Base-by-base conservation (phyloP, 2,113 vertebrate genomes). In the Salvelinus alpinus region DNA sequence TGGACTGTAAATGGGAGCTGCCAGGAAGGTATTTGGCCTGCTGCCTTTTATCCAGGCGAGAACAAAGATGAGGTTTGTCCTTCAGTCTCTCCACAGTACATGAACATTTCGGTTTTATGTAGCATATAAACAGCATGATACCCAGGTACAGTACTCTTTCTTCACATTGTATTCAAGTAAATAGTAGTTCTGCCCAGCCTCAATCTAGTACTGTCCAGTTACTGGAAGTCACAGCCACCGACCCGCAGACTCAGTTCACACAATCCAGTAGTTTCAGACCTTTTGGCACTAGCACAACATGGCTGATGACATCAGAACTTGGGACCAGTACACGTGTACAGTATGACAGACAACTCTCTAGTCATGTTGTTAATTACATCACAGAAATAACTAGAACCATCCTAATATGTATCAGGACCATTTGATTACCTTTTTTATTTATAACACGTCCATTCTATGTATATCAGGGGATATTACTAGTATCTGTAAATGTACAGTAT, bases 261-360 rank as follows among this genome's bases (percentile, higher is more conserved):
- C 12, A 24, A 68, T 60, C 38, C 64, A 65, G 60, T 20, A 76
- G 72, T 74, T 54, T 54, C 65, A 62, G 44, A 89, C 83, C 68
- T 78, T 92, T 92, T 93, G 92, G 91, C 91, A 92, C 87, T 80
- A 84, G 79, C 74, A 89, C 71, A 88, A 84, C 44, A 74, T 62
- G 77, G 82, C 86, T 84, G 86, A 82, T 88, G 82, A 83, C 25
- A 18, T 75, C 66, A 14, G 62, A 59, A 25, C 60, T 18, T 69
- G 18, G 66, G 14, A 68, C 66, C 66, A 12, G 8, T 22, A 62
- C 66, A 38, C 29, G 4, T 54, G 51, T 54, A 54, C 51, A 54
- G 16, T 20, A 8, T 20, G 31, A 38, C 31, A 68, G 16, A 18
- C 31, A 62, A 9, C 20, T 62, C n/a, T 62, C 59, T 62, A 62